Conservation (phyloP, 2,797 vertebrate genomes). For the Thamnophis elegans region DNA sequence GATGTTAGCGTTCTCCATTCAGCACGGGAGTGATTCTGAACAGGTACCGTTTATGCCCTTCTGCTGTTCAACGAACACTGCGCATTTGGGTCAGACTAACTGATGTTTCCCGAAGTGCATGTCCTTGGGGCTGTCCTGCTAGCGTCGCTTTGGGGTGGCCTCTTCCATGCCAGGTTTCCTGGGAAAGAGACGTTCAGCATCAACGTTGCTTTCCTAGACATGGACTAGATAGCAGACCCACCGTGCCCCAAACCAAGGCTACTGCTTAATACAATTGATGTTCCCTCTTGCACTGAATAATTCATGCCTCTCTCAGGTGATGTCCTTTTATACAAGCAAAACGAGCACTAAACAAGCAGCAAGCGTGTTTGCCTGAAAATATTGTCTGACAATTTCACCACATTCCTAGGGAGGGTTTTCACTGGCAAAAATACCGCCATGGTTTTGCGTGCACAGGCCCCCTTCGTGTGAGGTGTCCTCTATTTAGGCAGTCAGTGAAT, state of each 20-base stretch:
- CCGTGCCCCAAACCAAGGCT: conserved; percentile 18
- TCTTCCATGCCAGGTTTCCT: background rate
- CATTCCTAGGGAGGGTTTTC: conserved; percentile 1
- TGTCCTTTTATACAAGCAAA: conserved; percentile 59
- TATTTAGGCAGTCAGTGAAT: background rate
- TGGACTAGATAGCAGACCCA: conserved; percentile 30
- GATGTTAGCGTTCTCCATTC: conserved; percentile 18
- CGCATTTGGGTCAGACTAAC: background rate
- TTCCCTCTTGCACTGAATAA: conserved; percentile 67
- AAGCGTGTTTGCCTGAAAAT: conserved; percentile 45
- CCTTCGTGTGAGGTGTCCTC: background rate
- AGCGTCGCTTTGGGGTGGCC: conserved; percentile 53
- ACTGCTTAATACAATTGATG: conserved; percentile 43
- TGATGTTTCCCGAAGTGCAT: background rate
- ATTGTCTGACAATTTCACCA: conserved; percentile 57
- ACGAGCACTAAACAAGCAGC: conserved; percentile 44
- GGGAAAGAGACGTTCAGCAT: background rate
- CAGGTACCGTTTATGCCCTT: background rate
- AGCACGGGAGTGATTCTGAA: background rate
- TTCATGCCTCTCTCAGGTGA: conserved; percentile 73
- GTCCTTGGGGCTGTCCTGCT: conserved; percentile 49
- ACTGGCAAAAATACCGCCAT: background rate
- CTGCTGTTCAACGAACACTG: background rate
- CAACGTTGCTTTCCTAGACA: conserved; percentile 26
- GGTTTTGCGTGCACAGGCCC: background rate